These are phyloP conservation scores for Andricus curvator DNA, from an alignment of 2,888 invertebrate species.

Conservation along the genomic window DNA sequence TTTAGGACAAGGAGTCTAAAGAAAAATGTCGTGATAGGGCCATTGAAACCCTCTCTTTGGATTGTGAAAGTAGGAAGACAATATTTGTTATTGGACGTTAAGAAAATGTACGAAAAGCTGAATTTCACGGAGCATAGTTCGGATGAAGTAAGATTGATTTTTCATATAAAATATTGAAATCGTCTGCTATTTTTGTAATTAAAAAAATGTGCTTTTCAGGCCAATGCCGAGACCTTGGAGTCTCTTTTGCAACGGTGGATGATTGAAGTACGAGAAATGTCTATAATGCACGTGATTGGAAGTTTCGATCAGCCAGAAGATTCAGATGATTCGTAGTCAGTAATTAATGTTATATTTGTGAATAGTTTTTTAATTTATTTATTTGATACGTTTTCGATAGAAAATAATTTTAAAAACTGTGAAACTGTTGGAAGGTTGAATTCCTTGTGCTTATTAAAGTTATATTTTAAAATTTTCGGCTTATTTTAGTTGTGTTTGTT, in stretches of 20 bases:
- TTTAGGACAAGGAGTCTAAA: constrained; percentile 34
- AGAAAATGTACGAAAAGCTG: constrained; percentile 41
- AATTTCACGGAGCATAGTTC: constrained; percentile 35
- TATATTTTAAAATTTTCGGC: not conserved
- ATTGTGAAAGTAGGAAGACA: constrained; percentile 45
- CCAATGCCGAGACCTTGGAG: constrained; percentile 23
- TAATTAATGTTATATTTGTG: not conserved
- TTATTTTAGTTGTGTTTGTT: not conserved
- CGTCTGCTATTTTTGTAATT: not conserved
- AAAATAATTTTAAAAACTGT: not conserved
- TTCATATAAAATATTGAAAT: not conserved
- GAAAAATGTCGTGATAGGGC: constrained; percentile 42
- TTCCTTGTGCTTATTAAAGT: no score
- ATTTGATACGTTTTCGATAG: not conserved
- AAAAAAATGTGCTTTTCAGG: not conserved
- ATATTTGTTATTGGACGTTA: constrained; percentile 44
- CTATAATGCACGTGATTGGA: constrained; percentile 23
- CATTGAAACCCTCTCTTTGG: constrained; percentile 44
- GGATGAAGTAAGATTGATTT: constrained; percentile 41
- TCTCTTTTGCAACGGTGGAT: constrained; percentile 16
- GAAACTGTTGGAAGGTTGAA: no score
- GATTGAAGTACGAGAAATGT: constrained; percentile 16
- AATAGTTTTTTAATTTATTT: no score
- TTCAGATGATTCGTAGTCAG: not conserved
- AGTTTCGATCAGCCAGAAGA: not conserved